These are phyloP conservation scores for Bombus consobrinus DNA, from an alignment of 1,140 invertebrate genomes.

Conservation along the genomic window DNA sequence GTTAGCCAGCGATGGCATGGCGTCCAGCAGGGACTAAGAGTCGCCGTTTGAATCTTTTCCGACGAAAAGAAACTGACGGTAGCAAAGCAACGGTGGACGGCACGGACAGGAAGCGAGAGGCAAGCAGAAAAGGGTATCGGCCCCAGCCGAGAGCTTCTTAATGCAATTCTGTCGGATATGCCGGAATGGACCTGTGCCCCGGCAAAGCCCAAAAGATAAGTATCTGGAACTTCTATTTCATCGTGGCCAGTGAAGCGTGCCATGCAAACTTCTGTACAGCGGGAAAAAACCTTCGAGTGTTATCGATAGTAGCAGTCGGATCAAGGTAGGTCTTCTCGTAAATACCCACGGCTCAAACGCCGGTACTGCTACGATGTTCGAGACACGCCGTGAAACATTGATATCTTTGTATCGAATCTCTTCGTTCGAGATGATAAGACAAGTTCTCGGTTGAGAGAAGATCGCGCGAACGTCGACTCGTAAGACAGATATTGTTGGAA, in stretches of 20 bases:
- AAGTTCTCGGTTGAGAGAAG: conserved; percentile 26
- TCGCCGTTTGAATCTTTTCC: not conserved
- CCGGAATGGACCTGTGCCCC: conserved; percentile 26
- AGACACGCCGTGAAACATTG: conserved; percentile 39
- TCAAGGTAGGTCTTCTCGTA: conserved; percentile 43
- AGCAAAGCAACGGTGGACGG: not conserved
- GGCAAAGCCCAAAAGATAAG: conserved; percentile 59
- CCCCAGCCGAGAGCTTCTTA: conserved; percentile 42
- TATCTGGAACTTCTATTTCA: conserved; percentile 56
- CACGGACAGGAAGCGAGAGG: not conserved
- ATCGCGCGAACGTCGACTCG: not conserved
- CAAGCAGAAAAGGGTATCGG: conserved; percentile 44
- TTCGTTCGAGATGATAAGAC: conserved; percentile 45
- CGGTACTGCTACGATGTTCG: conserved; percentile 40
- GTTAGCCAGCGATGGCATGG: not conserved
- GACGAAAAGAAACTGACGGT: not conserved
- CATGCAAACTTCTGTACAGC: conserved; percentile 55
- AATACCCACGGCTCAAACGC: conserved; percentile 30
- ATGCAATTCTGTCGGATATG: conserved; percentile 51
- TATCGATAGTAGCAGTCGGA: conserved; percentile 57
- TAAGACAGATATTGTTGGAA: not conserved
- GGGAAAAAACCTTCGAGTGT: conserved; percentile 36
- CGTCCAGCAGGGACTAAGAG: not conserved
- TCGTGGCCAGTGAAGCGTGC: conserved; percentile 48
- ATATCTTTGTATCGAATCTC: conserved; percentile 29